Evolutionary conservation across 2,113 vertebrate genomes (phyloP).

Genomic region (Hydropotes inermis): DNA sequence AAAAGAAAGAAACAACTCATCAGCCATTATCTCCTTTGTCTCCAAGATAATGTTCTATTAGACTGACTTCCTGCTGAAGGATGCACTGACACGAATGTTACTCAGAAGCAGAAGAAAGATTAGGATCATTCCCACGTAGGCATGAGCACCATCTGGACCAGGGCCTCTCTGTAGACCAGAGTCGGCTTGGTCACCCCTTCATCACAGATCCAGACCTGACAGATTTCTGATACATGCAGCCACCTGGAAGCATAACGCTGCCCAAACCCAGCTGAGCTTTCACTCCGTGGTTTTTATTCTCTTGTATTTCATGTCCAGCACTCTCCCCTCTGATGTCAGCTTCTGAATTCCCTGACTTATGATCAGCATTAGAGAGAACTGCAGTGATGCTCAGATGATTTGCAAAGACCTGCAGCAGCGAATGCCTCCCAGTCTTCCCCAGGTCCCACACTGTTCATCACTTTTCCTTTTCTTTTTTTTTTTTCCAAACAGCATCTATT

Average conservation of each 20-base stretch:
- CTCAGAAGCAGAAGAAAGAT: background rate
- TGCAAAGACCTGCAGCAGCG: rapidly evolving
- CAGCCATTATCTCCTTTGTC: background rate
- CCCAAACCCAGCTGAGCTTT: background rate
- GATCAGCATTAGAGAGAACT: background rate
- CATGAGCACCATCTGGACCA: background rate
- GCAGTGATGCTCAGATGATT: background rate
- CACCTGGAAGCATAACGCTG: conserved; percentile 28
- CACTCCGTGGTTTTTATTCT: background rate
- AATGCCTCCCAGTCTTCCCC: background rate
- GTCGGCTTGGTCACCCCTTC: background rate
- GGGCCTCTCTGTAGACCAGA: background rate
- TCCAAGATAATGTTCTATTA: background rate
- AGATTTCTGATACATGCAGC: background rate
- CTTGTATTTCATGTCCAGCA: background rate
- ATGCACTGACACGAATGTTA: background rate
- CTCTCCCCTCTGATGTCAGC: background rate
- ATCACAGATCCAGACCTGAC: background rate
- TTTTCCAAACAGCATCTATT: background rate
- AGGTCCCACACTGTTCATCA: background rate
- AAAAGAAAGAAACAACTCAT: background rate
- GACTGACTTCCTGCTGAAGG: background rate
- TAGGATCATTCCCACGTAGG: background rate
- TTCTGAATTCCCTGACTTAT: background rate
- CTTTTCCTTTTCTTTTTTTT: background rate